A percentile compares a stretch with the other conserved stretches of the same genome.
phyloP scores from a whole-genome alignment of 2,797 vertebrate genomes.

The Rhincodon typus region DNA sequence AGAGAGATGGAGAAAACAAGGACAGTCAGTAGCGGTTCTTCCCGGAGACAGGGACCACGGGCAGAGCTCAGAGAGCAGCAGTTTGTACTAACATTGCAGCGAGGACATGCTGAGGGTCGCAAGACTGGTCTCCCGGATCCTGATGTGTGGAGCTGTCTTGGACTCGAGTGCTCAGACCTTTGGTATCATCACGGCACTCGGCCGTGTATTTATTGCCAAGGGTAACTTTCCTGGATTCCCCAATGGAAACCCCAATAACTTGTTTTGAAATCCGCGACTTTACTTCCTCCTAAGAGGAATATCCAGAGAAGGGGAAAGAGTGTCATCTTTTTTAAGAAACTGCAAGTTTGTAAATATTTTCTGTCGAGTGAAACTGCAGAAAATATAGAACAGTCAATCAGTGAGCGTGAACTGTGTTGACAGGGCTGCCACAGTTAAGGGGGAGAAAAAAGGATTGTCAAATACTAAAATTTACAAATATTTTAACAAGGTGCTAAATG shows the following conservation, averaged over 20 bases:
- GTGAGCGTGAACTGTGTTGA: neutral
- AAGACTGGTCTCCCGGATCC: neutral
- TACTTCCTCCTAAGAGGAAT: conserved; percentile 12
- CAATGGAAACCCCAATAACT: neutral
- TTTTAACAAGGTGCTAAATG: neutral
- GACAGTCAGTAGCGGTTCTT: neutral
- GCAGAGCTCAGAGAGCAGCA: neutral
- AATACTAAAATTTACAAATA: neutral
- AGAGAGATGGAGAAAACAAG: no score
- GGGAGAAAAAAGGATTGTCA: neutral
- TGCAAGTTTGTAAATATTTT: neutral
- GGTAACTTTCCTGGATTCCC: neutral
- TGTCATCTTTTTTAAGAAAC: neutral
- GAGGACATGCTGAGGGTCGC: conserved; percentile 6
- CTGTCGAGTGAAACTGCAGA: neutral
- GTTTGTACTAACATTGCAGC: neutral
- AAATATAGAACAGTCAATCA: neutral
- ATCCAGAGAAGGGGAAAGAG: neutral
- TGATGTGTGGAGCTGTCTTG: neutral
- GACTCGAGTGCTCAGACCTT: neutral
- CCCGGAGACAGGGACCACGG: neutral
- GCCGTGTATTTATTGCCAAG: neutral
- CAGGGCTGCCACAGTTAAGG: neutral
- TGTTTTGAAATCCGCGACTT: neutral
- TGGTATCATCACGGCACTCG: neutral